Evolutionary conservation across 2,113 vertebrate genomes (phyloP), one percentile per base, ranked within the genome.

Genomic region (Paradoxurus hermaphroditus): DNA sequence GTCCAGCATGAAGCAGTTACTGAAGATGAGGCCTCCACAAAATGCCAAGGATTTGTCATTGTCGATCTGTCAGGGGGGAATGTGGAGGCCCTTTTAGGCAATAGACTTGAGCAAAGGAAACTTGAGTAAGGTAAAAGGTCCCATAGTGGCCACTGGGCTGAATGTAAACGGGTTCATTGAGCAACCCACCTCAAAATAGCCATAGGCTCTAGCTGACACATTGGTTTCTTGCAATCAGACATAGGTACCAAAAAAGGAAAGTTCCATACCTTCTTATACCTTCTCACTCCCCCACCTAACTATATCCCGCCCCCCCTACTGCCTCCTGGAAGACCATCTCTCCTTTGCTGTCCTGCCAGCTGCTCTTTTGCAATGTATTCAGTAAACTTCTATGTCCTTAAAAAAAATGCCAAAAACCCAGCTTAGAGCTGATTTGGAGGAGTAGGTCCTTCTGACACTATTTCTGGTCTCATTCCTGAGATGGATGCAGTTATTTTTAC

Each of bases 401-500:
- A 63, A 63, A 62, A 29, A 63, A 29, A 63, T 9, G 31, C 31
- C 15, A 16, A 67, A 73, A 73, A 4, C 21, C 51, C 72, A 72
- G 72, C 51, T 92, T 59, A 72, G 51, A 89, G 72, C 46, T 97
- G 86, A 68, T 72, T 56, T 94, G 68, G 83, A 96, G 75, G n/a
- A 18, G 8, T 36, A 91, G 56, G 15, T 46, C 73, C 12, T 97
- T 49, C 59, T 5, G 11, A 91, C 8, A 23, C 36, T 84, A 12
- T 95, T 89, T 88, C 41, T 81, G 51, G 34, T 90, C 79, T 97
- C 51, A 23, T 86, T 90, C 84, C 86, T 53, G 83, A 97, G 96
- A 97, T 87, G 68, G 93, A 97, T 94, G 73, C 51, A 81, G 78
- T 75, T 95, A 72, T 97, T 97, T 97, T 87, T 87, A 83, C 56